A percentile compares a stretch with the other conserved stretches of the same genome.
phyloP scores from a whole-genome alignment of 2,888 invertebrate genomes.

The Pachycephus smyrnensis region DNA sequence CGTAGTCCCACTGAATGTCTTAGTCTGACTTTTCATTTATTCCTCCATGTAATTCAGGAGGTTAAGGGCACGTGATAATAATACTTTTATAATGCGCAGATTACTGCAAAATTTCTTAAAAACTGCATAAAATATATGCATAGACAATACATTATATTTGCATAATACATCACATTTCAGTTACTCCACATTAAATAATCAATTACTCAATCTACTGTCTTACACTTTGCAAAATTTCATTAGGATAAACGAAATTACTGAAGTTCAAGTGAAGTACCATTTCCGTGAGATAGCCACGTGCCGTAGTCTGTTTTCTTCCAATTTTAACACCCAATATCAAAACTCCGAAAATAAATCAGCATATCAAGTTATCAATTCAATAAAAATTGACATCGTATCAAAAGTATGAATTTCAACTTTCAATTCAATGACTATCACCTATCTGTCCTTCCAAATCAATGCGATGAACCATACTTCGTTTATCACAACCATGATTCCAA shows the following conservation, averaged over 20 bases:
- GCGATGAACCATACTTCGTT: no score
- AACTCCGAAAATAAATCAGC: not conserved
- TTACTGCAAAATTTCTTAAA: not conserved
- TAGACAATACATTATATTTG: not conserved
- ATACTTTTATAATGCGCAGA: not conserved
- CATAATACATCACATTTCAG: not conserved
- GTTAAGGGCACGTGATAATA: not conserved
- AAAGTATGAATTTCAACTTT: not conserved
- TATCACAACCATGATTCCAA: no score
- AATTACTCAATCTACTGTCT: not conserved
- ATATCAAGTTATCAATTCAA: not conserved
- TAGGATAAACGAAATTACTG: not conserved
- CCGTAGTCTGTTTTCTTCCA: not conserved
- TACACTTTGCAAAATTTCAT: not conserved
- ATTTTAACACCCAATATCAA: not conserved
- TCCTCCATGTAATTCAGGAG: not conserved
- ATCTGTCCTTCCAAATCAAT: not conserved
- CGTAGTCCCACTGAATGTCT: no score
- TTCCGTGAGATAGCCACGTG: not conserved
- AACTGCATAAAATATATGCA: not conserved
- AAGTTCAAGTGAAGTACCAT: not conserved
- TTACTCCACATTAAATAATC: not conserved
- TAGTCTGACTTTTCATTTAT: not conserved
- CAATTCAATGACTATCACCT: not conserved
- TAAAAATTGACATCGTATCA: not conserved